Percentiles rank a stretch among this genome's conserved stretches.
phyloP scores from a whole-genome alignment of 2,797 vertebrate genomes.

The Podarcis siculus region DNA sequence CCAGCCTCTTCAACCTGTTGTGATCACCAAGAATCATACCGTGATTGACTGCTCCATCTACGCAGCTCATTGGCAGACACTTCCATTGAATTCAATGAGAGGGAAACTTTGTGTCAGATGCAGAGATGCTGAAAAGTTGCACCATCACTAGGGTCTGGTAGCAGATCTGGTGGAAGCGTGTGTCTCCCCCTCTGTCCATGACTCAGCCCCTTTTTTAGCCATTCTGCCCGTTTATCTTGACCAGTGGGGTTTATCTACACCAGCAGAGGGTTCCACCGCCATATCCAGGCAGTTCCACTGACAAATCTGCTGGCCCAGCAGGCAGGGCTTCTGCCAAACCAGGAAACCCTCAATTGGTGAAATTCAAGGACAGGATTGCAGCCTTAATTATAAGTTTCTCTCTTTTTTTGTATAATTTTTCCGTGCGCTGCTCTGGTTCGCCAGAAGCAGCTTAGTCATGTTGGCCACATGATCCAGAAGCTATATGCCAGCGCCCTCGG shows the following conservation, averaged over 20 bases:
- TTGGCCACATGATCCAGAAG: no score
- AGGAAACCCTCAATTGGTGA: neutral
- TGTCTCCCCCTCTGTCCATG: neutral
- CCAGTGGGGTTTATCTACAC: neutral
- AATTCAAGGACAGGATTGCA: neutral
- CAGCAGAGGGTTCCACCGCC: neutral
- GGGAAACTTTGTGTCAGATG: neutral
- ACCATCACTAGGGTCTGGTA: neutral
- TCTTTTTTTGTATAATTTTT: no score
- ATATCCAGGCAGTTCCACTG: neutral
- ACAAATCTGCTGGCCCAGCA: neutral
- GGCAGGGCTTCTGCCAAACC: neutral
- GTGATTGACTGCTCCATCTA: neutral
- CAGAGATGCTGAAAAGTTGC: neutral
- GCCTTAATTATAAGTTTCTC: neutral
- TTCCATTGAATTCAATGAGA: no score
- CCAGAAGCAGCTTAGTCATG: no score
- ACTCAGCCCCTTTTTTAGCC: neutral
- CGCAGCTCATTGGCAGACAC: neutral
- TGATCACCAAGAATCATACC: neutral
- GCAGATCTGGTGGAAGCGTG: neutral
- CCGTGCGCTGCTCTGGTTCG: no score
- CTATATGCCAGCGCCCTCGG: no score
- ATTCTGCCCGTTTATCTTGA: neutral
- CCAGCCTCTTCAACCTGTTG: conserved; percentile 88